phyloP scores from a whole-genome alignment of 2,888 invertebrate genomes.

The Nymphalis urticae region DNA sequence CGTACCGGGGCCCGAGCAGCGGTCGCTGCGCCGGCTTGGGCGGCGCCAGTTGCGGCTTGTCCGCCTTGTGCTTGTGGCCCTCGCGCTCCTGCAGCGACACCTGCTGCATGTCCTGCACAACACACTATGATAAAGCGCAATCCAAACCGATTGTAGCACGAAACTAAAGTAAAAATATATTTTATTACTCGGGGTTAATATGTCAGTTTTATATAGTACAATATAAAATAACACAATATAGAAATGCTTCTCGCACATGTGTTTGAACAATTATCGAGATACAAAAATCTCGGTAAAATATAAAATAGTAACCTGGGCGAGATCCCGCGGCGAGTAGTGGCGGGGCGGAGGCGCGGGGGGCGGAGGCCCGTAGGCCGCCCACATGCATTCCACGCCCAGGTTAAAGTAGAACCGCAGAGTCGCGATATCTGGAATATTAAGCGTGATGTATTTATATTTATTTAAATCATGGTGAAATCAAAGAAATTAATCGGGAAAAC shows the following conservation, averaged over 20 bases:
- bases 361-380: slow-evolving; percentile 67
- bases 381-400: slow-evolving; percentile 83
- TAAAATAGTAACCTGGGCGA: slow-evolving; percentile 20
- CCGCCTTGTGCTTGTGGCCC: slow-evolving; percentile 59
- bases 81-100: slow-evolving; percentile 61
- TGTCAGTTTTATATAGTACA: too few relatives aligned
- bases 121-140: too few relatives aligned
- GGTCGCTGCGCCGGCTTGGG: slow-evolving; percentile 65
- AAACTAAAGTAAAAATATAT: too few relatives aligned
- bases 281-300: too few relatives aligned
- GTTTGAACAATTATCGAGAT: too few relatives aligned
- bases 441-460: too few relatives aligned
- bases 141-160: too few relatives aligned
- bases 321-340: slow-evolving; percentile 49
- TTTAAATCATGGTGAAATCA: too few relatives aligned
- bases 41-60: slow-evolving; percentile 55
- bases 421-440: slow-evolving; percentile 68
- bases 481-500: too few relatives aligned
- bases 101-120: slow-evolving; percentile 66
- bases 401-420: slow-evolving; percentile 86
- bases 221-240: too few relatives aligned
- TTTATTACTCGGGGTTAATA: too few relatives aligned
- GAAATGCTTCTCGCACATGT: too few relatives aligned
- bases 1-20: slow-evolving; percentile 65
- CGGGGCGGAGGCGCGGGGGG: slow-evolving; percentile 47